Evolutionary conservation across 2,888 invertebrate species (phyloP).

Genomic region (Caenorhabditis japonica): DNA sequence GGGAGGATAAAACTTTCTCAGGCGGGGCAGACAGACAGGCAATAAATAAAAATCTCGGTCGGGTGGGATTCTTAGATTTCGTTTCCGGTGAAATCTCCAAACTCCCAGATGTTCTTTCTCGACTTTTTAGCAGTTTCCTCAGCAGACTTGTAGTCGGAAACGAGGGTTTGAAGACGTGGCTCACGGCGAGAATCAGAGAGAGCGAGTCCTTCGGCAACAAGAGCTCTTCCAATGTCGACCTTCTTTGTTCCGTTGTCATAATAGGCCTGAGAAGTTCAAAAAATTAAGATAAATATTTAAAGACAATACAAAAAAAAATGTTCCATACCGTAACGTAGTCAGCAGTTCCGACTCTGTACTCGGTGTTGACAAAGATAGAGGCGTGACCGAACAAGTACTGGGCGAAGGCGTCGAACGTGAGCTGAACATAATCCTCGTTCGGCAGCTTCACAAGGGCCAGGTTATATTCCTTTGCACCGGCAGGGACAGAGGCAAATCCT

Average conservation of each 20-base stretch:
- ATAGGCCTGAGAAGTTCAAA: constrained; percentile 49
- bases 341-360: constrained; percentile 67
- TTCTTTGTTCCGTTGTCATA: constrained; percentile 77
- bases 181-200: constrained; percentile 87
- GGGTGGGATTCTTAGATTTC: constrained; percentile 80
- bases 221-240: constrained; percentile 84
- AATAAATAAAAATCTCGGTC: not conserved
- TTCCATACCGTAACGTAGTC: constrained; percentile 66
- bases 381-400: constrained; percentile 51
- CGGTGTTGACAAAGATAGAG: constrained; percentile 68
- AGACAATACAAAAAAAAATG: not conserved
- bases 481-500: constrained; percentile 83
- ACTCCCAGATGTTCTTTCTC: constrained; percentile 93
- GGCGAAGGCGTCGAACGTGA: constrained; percentile 37
- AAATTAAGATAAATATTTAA: not conserved
- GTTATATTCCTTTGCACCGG: constrained; percentile 86
- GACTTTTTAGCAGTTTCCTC: constrained; percentile 79
- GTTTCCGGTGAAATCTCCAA: constrained; percentile 97
- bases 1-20: constrained; percentile 35
- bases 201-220: constrained; percentile 89
- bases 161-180: constrained; percentile 85
- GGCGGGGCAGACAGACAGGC: constrained; percentile 5
- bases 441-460: constrained; percentile 89
- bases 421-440: constrained; percentile 81
- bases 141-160: constrained; percentile 80